Evolutionary conservation across 1,140 invertebrate species (phyloP).

Genomic region (Pygmarrhopalites habei): DNA sequence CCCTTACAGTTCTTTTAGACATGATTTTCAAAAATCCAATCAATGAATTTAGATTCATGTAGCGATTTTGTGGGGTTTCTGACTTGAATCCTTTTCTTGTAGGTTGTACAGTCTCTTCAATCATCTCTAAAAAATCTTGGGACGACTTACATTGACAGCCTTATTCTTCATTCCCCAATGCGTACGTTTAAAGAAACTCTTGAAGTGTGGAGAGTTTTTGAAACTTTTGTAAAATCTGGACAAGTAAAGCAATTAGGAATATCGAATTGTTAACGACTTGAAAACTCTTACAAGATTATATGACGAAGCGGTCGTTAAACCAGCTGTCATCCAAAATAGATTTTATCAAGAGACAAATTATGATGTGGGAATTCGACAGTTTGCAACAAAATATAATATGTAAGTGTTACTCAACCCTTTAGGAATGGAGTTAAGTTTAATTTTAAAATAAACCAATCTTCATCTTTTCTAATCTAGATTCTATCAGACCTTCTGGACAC

Average conservation of each 20-base stretch:
- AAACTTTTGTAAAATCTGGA: constrained; percentile 23
- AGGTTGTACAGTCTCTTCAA: neutral
- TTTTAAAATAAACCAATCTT: too few species aligned
- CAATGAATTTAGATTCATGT: too few species aligned
- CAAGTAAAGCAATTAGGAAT: constrained; percentile 32
- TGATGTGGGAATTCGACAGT: constrained; percentile 26
- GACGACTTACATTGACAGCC: constrained; percentile 33
- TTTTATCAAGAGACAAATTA: constrained; percentile 26
- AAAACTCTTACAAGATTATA: constrained; percentile 18
- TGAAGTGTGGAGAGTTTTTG: constrained; percentile 33
- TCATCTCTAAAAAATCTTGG: constrained; percentile 23
- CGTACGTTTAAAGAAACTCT: constrained; percentile 27
- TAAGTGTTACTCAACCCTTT: too few species aligned
- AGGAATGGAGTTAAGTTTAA: too few species aligned
- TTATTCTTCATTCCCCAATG: constrained; percentile 34
- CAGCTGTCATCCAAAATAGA: constrained; percentile 36
- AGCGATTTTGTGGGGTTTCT: too few species aligned
- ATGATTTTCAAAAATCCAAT: too few species aligned
- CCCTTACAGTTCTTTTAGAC: too few species aligned
- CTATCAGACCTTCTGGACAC: constrained; percentile 39
- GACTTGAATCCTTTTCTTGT: too few species aligned
- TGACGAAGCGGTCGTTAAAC: constrained; percentile 28
- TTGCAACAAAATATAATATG: constrained; percentile 33
- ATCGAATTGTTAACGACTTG: constrained; percentile 35
- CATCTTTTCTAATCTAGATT: too few species aligned